Evolutionary conservation across 1,140 invertebrate species (phyloP).

Genomic region (Eulimnadia texana): DNA sequence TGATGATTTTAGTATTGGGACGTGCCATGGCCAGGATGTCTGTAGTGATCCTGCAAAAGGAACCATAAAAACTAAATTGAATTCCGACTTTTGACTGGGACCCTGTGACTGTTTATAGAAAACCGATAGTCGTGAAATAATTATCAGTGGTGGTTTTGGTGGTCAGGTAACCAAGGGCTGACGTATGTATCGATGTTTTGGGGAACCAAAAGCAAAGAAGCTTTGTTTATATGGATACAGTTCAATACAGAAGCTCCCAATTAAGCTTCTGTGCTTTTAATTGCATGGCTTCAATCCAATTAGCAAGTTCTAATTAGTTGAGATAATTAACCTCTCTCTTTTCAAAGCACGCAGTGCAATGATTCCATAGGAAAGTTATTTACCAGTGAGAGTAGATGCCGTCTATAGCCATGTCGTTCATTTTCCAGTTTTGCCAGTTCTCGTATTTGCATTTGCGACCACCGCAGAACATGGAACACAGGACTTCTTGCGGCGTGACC

Average conservation of each 20-base stretch:
- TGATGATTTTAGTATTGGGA: slow-evolving; percentile 55
- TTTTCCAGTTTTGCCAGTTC: slow-evolving; percentile 43
- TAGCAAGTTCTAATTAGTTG: too few species aligned
- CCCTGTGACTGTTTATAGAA: background rate
- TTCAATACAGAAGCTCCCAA: too few species aligned
- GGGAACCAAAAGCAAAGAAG: background rate
- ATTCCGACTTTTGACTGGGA: background rate
- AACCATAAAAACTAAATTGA: background rate
- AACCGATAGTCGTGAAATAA: background rate
- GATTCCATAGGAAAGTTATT: too few species aligned
- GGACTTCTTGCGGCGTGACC: slow-evolving; percentile 45
- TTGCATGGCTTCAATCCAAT: too few species aligned
- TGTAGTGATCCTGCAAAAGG: slow-evolving; percentile 57
- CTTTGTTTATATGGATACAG: background rate
- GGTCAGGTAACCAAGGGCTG: too few species aligned
- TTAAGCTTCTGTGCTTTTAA: too few species aligned
- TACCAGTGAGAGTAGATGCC: slow-evolving; percentile 74
- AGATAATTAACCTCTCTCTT: too few species aligned
- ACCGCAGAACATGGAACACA: slow-evolving; percentile 66
- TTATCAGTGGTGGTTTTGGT: too few species aligned
- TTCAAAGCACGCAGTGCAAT: background rate
- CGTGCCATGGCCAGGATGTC: slow-evolving; percentile 76
- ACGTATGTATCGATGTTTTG: too few species aligned
- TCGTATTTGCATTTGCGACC: slow-evolving; percentile 70
- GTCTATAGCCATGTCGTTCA: slow-evolving; percentile 51